phyloP scores from a whole-genome alignment of 2,113 vertebrate species.

The Sterna hirundo region DNA sequence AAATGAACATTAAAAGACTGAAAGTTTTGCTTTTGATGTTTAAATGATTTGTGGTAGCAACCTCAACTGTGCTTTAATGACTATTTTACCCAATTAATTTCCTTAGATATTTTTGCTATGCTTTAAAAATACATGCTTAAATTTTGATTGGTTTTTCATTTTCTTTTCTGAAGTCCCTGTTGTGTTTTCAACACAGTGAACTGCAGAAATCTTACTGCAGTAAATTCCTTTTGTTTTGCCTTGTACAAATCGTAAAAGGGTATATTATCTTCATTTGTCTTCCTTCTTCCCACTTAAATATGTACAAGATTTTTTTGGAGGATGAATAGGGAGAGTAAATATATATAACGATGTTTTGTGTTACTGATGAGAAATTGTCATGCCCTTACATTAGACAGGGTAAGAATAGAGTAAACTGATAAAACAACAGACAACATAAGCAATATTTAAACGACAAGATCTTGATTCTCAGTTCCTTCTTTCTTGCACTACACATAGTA shows the following conservation, averaged over 20 bases:
- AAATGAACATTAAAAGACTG: background rate
- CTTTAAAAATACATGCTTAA: constrained; percentile 9
- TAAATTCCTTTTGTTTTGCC: constrained; percentile 37
- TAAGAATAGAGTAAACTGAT: background rate
- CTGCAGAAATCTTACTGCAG: background rate
- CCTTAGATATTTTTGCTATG: background rate
- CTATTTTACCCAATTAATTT: constrained; percentile 34
- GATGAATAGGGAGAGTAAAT: constrained; percentile 4
- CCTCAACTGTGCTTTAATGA: background rate
- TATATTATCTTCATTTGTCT: constrained; percentile 58
- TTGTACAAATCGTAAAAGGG: background rate
- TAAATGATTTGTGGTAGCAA: background rate
- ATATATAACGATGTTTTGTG: background rate
- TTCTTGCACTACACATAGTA: background rate
- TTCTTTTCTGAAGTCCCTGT: background rate
- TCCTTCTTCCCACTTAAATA: constrained; percentile 25
- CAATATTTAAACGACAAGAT: background rate
- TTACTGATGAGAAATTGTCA: constrained; percentile 37
- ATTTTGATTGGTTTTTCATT: background rate
- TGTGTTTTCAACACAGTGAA: background rate
- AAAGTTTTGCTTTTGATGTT: constrained; percentile 18
- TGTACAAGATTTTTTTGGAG: background rate
- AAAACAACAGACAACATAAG: background rate
- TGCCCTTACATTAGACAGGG: background rate
- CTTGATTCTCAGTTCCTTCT: background rate